Evolutionary conservation across 2,113 vertebrate species (phyloP).

Genomic region (Cynopterus brachyotis): DNA sequence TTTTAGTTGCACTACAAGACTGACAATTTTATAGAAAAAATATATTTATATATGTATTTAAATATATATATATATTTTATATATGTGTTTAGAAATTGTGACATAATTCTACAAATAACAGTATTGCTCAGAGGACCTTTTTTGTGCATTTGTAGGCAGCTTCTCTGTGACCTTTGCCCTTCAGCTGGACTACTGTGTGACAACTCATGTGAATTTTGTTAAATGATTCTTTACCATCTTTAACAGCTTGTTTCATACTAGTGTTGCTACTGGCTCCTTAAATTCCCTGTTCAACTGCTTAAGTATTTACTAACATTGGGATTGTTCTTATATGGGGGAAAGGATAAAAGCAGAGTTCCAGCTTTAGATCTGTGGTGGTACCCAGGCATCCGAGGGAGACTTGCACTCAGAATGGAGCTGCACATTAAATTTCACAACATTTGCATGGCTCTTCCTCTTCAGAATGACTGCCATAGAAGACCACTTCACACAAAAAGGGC

Average conservation of each 20-base stretch:
- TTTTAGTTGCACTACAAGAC: constrained; percentile 70
- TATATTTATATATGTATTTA: not conserved
- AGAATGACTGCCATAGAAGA: not conserved
- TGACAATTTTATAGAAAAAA: not conserved
- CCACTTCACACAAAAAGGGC: constrained; percentile 80
- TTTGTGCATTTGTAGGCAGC: not conserved
- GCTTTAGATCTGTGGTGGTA: not conserved
- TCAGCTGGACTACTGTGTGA: not conserved
- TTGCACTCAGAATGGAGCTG: not conserved
- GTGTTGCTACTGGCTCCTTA: not conserved
- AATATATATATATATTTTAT: not conserved
- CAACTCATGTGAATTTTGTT: not conserved
- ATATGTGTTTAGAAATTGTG: not conserved
- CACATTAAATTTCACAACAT: not conserved
- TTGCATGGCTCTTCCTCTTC: not conserved
- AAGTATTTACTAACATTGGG: not conserved
- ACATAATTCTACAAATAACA: not conserved
- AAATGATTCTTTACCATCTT: not conserved
- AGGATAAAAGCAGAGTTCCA: not conserved
- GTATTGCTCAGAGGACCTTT: not conserved
- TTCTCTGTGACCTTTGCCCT: not conserved
- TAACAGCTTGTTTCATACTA: not conserved
- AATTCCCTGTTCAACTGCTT: not conserved
- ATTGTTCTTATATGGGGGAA: not conserved
- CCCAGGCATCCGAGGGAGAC: not conserved